phyloP scores from a whole-genome alignment of 2,888 invertebrate genomes.

The Athripsodes cinereus region DNA sequence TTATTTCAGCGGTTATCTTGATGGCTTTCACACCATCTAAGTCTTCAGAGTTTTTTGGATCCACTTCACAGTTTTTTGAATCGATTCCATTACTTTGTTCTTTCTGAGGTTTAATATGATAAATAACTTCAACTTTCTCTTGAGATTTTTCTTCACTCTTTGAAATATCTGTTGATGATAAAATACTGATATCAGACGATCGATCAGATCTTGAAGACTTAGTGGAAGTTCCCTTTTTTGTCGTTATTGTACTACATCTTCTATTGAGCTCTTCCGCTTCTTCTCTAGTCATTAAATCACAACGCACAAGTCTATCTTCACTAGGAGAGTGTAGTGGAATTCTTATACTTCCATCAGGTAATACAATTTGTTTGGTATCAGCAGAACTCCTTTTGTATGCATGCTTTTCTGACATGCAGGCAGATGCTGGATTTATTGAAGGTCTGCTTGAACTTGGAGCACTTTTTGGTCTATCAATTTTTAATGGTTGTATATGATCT shows the following conservation, averaged over 20 bases:
- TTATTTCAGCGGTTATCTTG: background rate
- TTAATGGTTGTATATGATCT: slow-evolving; percentile 11
- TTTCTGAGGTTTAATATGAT: slow-evolving; percentile 9
- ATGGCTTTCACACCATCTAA: slow-evolving; percentile 3
- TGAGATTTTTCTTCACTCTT: slow-evolving; percentile 20
- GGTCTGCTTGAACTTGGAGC: slow-evolving; percentile 27
- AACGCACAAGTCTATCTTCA: slow-evolving; percentile 32
- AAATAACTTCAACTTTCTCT: slow-evolving; percentile 17
- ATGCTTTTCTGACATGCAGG: slow-evolving; percentile 31
- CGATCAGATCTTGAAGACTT: slow-evolving; percentile 13
- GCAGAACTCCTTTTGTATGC: slow-evolving; percentile 30
- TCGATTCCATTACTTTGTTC: background rate
- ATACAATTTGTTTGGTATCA: slow-evolving; percentile 30
- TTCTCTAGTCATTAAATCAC: slow-evolving; percentile 24
- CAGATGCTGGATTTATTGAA: slow-evolving; percentile 22
- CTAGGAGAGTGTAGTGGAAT: slow-evolving; percentile 50
- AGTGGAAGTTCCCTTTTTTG: slow-evolving; percentile 15
- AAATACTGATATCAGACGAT: slow-evolving; percentile 16
- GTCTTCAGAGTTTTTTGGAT: slow-evolving; percentile 6
- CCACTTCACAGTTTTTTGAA: slow-evolving; percentile 3
- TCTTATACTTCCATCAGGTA: slow-evolving; percentile 54
- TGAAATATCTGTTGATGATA: slow-evolving; percentile 20
- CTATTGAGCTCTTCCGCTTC: slow-evolving; percentile 24
- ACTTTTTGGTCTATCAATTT: slow-evolving; percentile 24
- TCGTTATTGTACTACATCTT: slow-evolving; percentile 22